A percentile compares a stretch with the other conserved stretches of the same genome.
phyloP scores from a whole-genome alignment of 2,113 vertebrate genomes.

The Phyllopteryx taeniolatus region DNA sequence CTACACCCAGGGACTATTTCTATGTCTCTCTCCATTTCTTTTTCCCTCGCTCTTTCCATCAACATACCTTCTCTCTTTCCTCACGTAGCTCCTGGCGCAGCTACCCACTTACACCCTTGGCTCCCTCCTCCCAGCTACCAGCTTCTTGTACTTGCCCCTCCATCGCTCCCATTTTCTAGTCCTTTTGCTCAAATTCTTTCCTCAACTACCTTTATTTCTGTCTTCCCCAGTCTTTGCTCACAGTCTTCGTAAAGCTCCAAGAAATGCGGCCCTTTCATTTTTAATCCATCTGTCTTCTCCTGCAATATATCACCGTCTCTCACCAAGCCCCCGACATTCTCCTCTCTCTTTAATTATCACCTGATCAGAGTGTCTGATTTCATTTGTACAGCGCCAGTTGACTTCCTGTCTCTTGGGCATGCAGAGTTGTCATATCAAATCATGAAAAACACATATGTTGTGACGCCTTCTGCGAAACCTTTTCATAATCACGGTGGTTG shows the following conservation, averaged over 20 bases:
- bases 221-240: slow-evolving; percentile 25
- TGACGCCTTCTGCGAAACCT: slow-evolving; percentile 14
- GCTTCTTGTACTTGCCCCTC: slow-evolving; percentile 31
- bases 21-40: slow-evolving; percentile 37
- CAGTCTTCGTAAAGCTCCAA: slow-evolving; percentile 29
- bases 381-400: slow-evolving; percentile 48
- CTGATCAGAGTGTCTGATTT: slow-evolving; percentile 55
- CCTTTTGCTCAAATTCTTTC: slow-evolving; percentile 25
- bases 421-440: slow-evolving; percentile 51
- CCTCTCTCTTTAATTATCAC: slow-evolving; percentile 60
- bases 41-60: slow-evolving; percentile 26
- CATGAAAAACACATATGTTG: slow-evolving; percentile 44
- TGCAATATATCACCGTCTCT: slow-evolving; percentile 34
- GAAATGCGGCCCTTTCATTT: slow-evolving; percentile 47
- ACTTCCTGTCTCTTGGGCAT: slow-evolving; percentile 45
- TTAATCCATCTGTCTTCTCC: slow-evolving; percentile 37
- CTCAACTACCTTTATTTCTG: slow-evolving; percentile 46
- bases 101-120: slow-evolving; percentile 29
- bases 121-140: slow-evolving; percentile 16
- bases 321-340: slow-evolving; percentile 16
- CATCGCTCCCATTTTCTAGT: slow-evolving; percentile 33
- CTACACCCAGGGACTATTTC: slow-evolving; percentile 56
- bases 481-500: slow-evolving; percentile 19
- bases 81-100: slow-evolving; percentile 21
- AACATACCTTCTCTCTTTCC: slow-evolving; percentile 26